Evolutionary conservation across 2,888 invertebrate genomes (phyloP), one percentile per base, ranked within the genome.

Genomic region (Neoaliturus tenellus): DNA sequence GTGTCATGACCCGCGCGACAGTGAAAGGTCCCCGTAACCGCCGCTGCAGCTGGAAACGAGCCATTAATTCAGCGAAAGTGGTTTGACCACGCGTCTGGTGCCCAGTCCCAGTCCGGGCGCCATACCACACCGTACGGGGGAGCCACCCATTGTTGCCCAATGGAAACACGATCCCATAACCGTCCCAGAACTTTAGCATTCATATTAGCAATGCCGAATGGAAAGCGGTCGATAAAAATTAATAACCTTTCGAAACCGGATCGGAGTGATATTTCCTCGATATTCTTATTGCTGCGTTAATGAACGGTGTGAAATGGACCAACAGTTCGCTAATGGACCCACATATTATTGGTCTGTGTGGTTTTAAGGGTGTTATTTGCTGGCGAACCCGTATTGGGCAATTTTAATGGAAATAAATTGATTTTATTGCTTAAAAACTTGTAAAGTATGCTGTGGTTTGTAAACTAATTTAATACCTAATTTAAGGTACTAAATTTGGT

Each of bases 1-100:
- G 25, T 55, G 55, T 23, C 55, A 55, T 55, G 55, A 55, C 55
- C 55, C 55, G 20, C 55, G 25, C 23, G 55, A 55, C 55, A 55
- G 55, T 55, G 55, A 55, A 55, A 55, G 55, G 55, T 12, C 23
- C 4, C 23, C 55, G 55, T 55, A 55, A 55, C 55, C 55, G 23
- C 20, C 23, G 55, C n/a, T n/a, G n/a, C n/a, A n/a, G 17, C 55
- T 55, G 55, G 55, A 55, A 20, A 25, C 55, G 55, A 55, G 55
- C 55, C 55, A 55, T 55, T 55, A 55, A 55, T 55, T 55, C 55
- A 55, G 55, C 55, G 55, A 55, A 55, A 55, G 55, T 23, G 23
- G 55, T 55, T 23, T 23, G 55, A 55, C 55, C 25, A 55, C 51
- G 55, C 20, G 55, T 3, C 55, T 23, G n/a, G n/a, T n/a, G n/a